Percentiles rank a stretch among this genome's conserved stretches.
phyloP scores from a whole-genome alignment of 1,140 invertebrate species.

The Helicoverpa armigera region DNA sequence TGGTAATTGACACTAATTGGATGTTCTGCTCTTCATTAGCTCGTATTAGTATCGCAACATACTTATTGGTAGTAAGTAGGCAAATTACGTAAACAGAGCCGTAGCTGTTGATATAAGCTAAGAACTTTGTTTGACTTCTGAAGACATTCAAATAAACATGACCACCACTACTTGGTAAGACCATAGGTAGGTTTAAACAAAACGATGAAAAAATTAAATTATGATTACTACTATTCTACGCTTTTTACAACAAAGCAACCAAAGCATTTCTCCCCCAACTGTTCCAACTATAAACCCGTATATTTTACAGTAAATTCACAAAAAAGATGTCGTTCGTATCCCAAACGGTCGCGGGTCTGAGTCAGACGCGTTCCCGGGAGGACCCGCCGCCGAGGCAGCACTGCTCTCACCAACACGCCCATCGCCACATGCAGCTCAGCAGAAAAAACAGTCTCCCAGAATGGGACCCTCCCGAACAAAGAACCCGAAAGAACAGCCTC shows the following conservation, averaged over 20 bases:
- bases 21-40: constrained; percentile 10
- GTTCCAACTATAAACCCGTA: constrained; percentile 30
- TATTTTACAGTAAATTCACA: constrained; percentile 44
- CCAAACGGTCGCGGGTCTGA: constrained; percentile 80
- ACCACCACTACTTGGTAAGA: too few species aligned
- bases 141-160: too few species aligned
- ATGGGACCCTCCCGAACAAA: constrained; percentile 80
- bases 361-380: constrained; percentile 69
- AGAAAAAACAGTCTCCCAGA: constrained; percentile 82
- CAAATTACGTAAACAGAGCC: not conserved
- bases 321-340: constrained; percentile 80
- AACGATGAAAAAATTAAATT: too few species aligned
- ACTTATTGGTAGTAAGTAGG: not conserved
- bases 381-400: constrained; percentile 77
- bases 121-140: too few species aligned
- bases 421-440: constrained; percentile 73
- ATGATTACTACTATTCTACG: too few species aligned
- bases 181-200: too few species aligned
- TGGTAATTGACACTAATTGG: constrained; percentile 19
- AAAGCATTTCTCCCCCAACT: not conserved
- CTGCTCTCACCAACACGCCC: constrained; percentile 80
- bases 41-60: not conserved
- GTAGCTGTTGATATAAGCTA: not conserved
- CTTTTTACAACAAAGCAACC: not conserved
- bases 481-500: constrained; percentile 82